Evolutionary conservation across 2,888 invertebrate genomes (phyloP).

Genomic region (Sycophila texana): DNA sequence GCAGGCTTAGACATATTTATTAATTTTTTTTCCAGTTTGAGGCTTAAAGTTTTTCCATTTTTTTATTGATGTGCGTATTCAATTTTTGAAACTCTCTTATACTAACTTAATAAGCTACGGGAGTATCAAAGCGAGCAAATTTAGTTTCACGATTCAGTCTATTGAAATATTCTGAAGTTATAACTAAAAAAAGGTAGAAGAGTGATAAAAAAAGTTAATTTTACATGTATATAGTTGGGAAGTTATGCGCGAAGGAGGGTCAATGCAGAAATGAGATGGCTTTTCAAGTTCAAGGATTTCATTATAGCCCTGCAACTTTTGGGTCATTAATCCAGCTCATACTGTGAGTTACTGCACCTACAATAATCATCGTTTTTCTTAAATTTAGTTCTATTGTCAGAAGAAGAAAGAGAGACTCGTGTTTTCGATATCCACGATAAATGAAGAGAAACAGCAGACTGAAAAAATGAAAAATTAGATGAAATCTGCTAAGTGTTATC

Average conservation of each 20-base stretch:
- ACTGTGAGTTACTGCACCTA: slow-evolving; percentile 28
- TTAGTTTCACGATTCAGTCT: not conserved
- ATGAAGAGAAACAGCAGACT: slow-evolving; percentile 13
- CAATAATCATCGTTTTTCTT: slow-evolving; percentile 46
- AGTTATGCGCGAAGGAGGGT: slow-evolving; percentile 3
- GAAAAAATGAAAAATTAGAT: not conserved
- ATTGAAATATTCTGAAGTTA: not conserved
- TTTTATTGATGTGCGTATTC: too few species aligned
- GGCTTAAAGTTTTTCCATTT: too few species aligned
- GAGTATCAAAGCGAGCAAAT: not conserved
- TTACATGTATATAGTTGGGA: not conserved
- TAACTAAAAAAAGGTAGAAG: not conserved
- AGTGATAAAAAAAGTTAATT: not conserved
- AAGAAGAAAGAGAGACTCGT: not conserved
- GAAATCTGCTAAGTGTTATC: not conserved
- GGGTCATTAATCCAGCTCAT: slow-evolving; percentile 39
- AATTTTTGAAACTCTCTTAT: not conserved
- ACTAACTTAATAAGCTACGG: not conserved
- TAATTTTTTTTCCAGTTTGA: not conserved
- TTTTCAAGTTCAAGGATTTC: not conserved
- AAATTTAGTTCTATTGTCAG: slow-evolving; percentile 40
- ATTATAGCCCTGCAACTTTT: slow-evolving; percentile 44
- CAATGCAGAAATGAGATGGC: not conserved
- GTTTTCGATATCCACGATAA: not conserved
- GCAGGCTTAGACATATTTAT: not conserved